phyloP scores from a whole-genome alignment of 2,888 invertebrate species.

The Cantharis nigra region DNA sequence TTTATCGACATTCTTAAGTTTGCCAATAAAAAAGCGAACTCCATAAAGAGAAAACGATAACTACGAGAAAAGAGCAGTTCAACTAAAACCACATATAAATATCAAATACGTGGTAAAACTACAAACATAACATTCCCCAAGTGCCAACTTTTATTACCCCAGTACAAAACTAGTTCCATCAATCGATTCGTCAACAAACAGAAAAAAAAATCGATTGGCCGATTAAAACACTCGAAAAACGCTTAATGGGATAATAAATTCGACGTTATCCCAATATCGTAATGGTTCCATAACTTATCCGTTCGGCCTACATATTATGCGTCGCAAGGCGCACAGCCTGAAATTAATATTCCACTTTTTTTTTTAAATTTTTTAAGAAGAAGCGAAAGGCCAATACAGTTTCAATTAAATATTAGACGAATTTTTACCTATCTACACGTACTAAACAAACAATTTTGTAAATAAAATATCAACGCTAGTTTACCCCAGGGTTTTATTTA shows the following conservation, averaged over 20 bases:
- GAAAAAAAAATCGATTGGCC: neutral
- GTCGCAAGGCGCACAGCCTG: neutral
- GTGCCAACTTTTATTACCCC: constrained; percentile 11
- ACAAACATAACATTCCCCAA: constrained; percentile 15
- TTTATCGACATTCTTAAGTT: constrained; percentile 9
- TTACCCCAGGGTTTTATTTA: constrained; percentile 15
- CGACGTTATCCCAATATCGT: neutral
- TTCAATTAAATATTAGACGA: neutral
- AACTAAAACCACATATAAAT: constrained; percentile 19
- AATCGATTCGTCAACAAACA: neutral
- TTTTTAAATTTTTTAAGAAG: no score
- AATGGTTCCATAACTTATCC: neutral
- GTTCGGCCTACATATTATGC: neutral
- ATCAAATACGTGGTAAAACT: constrained; percentile 20
- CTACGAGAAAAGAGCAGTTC: constrained; percentile 10
- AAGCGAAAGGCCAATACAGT: no score
- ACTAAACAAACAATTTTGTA: constrained; percentile 7
- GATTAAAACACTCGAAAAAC: neutral
- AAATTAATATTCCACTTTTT: neutral
- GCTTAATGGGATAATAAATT: neutral
- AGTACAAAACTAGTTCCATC: constrained; percentile 11
- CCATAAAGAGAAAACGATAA: constrained; percentile 15
- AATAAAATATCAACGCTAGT: constrained; percentile 15
- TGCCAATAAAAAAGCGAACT: constrained; percentile 4
- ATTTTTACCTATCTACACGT: neutral